These are phyloP conservation scores for Sipha maydis DNA, from an alignment of 2,888 invertebrate species.

Conservation along the genomic window DNA sequence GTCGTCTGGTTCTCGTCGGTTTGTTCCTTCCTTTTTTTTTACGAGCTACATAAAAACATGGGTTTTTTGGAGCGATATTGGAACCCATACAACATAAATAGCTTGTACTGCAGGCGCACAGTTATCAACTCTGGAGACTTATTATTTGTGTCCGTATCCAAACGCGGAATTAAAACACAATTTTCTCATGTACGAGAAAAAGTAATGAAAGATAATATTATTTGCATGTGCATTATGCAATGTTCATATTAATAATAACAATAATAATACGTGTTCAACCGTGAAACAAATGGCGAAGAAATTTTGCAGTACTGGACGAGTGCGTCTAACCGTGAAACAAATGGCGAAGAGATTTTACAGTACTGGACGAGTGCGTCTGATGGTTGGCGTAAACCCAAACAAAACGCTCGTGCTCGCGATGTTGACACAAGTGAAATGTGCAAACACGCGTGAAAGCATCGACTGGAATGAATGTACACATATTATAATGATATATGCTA, in stretches of 20 bases:
- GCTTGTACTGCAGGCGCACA: neutral
- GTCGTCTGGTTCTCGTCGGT: conserved; percentile 40
- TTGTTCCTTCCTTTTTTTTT: conserved; percentile 23
- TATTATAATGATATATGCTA: neutral
- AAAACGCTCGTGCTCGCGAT: conserved; percentile 33
- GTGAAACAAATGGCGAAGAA: conserved; percentile 37
- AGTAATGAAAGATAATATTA: conserved; percentile 14
- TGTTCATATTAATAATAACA: neutral
- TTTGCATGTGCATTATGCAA: neutral
- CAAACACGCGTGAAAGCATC: conserved; percentile 31
- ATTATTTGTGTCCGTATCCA: conserved; percentile 14
- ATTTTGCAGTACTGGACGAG: neutral
- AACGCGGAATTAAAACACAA: neutral
- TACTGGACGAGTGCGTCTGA: neutral
- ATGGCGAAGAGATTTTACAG: neutral
- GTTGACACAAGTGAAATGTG: conserved; percentile 34
- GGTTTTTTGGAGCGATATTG: conserved; percentile 1
- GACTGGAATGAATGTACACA: neutral
- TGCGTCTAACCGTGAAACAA: conserved; percentile 45
- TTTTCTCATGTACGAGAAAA: neutral
- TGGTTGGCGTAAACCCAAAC: conserved; percentile 53
- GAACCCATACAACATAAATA: conserved; percentile 31
- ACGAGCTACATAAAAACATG: conserved; percentile 50
- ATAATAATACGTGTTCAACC: neutral
- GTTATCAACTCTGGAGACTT: neutral